phyloP scores from a whole-genome alignment of 2,113 vertebrate genomes.

The Fregetta grallaria region DNA sequence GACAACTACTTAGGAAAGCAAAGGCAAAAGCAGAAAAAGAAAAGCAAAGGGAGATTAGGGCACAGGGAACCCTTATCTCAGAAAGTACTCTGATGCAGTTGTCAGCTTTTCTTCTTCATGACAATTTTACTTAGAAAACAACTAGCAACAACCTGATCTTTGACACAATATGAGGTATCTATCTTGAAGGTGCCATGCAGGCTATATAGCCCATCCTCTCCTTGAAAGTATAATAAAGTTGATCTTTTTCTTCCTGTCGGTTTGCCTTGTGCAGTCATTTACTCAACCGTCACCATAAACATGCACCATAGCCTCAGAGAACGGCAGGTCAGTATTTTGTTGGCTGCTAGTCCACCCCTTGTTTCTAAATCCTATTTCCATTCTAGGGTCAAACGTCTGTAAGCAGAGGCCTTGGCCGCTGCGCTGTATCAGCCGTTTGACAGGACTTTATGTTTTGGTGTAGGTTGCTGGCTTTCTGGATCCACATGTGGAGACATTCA shows the following conservation, averaged over 20 bases:
- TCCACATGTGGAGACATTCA: neutral
- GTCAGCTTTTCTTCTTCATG: neutral
- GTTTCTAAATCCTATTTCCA: neutral
- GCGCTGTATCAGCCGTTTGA: neutral
- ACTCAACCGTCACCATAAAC: neutral
- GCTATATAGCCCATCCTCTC: neutral
- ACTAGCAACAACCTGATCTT: neutral
- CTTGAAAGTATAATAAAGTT: neutral
- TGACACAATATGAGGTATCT: neutral
- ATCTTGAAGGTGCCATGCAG: neutral
- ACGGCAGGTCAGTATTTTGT: neutral
- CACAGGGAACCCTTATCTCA: neutral
- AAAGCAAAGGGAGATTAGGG: neutral
- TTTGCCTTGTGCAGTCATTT: neutral
- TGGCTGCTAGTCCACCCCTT: neutral
- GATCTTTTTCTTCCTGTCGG: neutral
- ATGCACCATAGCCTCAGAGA: neutral
- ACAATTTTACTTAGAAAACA: neutral
- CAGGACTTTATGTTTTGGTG: neutral
- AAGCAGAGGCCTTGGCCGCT: neutral
- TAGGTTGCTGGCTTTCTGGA: neutral
- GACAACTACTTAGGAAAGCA: neutral
- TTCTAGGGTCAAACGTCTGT: neutral
- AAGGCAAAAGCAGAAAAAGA: neutral
- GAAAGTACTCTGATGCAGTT: neutral